These are phyloP conservation scores for Chamaea fasciata DNA, from an alignment of 2,113 vertebrate genomes.

Conservation along the genomic window DNA sequence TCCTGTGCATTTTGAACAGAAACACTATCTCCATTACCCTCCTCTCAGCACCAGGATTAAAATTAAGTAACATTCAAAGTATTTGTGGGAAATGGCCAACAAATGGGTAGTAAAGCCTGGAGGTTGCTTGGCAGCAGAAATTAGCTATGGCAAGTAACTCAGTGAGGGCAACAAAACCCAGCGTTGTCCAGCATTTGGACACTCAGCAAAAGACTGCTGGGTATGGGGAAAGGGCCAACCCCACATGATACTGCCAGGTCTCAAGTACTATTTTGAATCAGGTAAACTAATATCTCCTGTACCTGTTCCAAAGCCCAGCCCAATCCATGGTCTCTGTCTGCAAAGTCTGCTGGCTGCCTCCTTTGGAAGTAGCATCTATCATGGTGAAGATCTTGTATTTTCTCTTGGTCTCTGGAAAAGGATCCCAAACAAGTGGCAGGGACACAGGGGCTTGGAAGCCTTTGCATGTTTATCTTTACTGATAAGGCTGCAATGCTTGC, in stretches of 20 bases:
- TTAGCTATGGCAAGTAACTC: not conserved
- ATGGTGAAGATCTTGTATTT: slow-evolving; percentile 17
- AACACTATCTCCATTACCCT: not conserved
- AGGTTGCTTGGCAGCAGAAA: not conserved
- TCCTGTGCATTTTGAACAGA: slow-evolving; percentile 5
- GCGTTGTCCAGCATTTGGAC: not conserved
- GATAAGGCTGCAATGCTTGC: slow-evolving; percentile 60
- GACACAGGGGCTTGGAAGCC: slow-evolving; percentile 22
- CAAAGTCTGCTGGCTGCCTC: not conserved
- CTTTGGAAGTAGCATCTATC: slow-evolving; percentile 6
- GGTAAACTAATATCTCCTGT: slow-evolving; percentile 44
- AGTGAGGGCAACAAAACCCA: slow-evolving; percentile 14
- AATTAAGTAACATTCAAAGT: not conserved
- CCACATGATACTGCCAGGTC: not conserved
- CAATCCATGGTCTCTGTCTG: not conserved
- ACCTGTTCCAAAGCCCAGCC: slow-evolving; percentile 38
- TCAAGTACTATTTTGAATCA: slow-evolving; percentile 35
- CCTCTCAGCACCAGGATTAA: not conserved
- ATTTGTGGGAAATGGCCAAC: slow-evolving; percentile 11
- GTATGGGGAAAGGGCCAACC: not conserved
- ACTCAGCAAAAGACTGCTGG: not conserved
- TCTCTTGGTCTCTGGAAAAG: slow-evolving; percentile 16
- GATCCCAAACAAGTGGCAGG: slow-evolving; percentile 45
- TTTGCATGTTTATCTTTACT: slow-evolving; percentile 56
- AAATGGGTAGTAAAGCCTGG: not conserved